A percentile compares a stretch with the other conserved stretches of the same genome.
Evolutionary conservation across 2,113 vertebrate genomes (phyloP).

Genomic region (Centropus unirufus): DNA sequence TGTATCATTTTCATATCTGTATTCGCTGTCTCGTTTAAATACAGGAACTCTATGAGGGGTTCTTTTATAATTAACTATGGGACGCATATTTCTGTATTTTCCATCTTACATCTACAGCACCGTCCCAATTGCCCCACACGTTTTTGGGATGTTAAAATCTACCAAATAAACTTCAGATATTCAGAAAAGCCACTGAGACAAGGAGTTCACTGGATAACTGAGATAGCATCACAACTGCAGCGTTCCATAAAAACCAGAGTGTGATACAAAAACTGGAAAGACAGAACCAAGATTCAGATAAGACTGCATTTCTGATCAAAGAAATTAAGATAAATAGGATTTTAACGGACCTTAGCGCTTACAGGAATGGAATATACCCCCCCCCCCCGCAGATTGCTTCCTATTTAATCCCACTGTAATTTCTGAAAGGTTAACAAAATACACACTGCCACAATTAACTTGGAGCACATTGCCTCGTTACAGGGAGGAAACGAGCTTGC

Average conservation of each 20-base stretch:
- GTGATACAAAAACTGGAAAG: background rate
- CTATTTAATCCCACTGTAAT: slow-evolving; percentile 7
- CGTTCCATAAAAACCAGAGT: background rate
- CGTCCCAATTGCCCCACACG: background rate
- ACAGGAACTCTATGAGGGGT: background rate
- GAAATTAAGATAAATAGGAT: slow-evolving; percentile 44
- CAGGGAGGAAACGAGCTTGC: background rate
- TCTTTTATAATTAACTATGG: background rate
- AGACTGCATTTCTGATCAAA: slow-evolving; percentile 54
- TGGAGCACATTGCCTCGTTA: background rate
- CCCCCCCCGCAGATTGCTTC: background rate
- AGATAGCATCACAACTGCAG: background rate
- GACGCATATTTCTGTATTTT: background rate
- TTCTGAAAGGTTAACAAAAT: slow-evolving; percentile 8
- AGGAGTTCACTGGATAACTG: background rate
- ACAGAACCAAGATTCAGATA: background rate
- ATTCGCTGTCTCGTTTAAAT: background rate
- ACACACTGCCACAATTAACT: slow-evolving; percentile 22
- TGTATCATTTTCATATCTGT: background rate
- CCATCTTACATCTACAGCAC: background rate
- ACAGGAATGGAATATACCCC: background rate
- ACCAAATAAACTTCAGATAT: background rate
- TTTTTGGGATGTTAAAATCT: background rate
- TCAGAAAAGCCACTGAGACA: background rate
- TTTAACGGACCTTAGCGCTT: slow-evolving; percentile 30